Base-by-base conservation (phyloP, 2,797 vertebrate genomes). In the Acipenser ruthenus region DNA sequence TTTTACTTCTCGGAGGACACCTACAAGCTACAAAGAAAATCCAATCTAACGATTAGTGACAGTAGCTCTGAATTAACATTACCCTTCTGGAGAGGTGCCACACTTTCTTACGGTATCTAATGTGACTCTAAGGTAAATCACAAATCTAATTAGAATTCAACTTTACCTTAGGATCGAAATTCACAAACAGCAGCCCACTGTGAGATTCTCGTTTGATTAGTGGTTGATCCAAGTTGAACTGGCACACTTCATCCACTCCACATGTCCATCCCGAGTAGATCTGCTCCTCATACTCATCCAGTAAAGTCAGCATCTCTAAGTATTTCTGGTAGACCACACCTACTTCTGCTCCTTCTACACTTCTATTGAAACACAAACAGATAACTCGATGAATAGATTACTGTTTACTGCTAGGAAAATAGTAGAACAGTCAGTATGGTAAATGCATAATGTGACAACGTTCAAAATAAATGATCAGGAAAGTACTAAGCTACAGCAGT, bases 1-100 rank as follows among this genome's bases (percentile, higher is more conserved):
- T 69, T 88, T 92, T 55, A 94, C 89, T 72, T 95, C 92, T 77
- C 86, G 92, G 70, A 93, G 76, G 50, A 93, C 77, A 68, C 82
- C 86, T 64, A 85, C 81, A 49, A 91, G 77, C 89, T 93, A 69
- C 6, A 74, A 65, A 73, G 10, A 69, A 56, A 76, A 75, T 69
- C 48, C n/a, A 73, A 74, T 74, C n/a, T 15, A 67, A 10, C 60
- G 55, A 47, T 13, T 10, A 53, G 12, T 2, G 12, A 8, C 8
- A 53, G 51, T 7, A 53, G 12, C 51, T 53, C 51, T 2, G 8
- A 8, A 53, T 6, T 53, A 12, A 12, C 51, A 53, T 12, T 7
- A 9, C 51, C 51, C 8, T 53, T 53, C 8, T 53, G 51, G 51
- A 53, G 51, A 53, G 6, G 51, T 53, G 51, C 37, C 37, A 55